Percentiles rank a stretch among this genome's conserved stretches.
Conservation (phyloP, 2,888 invertebrate genomes). For the Phrixothrix hirtus region DNA sequence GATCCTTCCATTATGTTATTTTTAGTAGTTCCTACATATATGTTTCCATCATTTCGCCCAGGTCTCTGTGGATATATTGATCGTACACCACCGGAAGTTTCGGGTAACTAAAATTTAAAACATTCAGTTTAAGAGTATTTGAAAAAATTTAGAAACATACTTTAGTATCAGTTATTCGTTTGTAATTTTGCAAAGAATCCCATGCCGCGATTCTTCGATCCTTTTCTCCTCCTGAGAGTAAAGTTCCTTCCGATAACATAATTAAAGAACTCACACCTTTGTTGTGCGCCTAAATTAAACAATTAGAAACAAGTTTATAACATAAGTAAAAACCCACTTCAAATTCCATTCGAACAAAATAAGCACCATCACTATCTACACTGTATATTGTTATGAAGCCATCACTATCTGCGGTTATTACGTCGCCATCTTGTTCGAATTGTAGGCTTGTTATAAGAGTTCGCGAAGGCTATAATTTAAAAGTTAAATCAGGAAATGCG, state of each 20-base stretch:
- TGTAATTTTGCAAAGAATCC: constrained; percentile 89
- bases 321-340: constrained; percentile 60
- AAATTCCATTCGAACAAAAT: constrained; percentile 86
- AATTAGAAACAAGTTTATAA: background rate
- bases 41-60: constrained; percentile 85
- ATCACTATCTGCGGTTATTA: constrained; percentile 89
- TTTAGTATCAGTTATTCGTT: constrained; percentile 86
- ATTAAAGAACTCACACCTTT: constrained; percentile 85
- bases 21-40: constrained; percentile 88
- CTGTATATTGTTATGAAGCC: constrained; percentile 91
- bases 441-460: constrained; percentile 85
- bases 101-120: constrained; percentile 68
- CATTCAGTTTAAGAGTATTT: background rate
- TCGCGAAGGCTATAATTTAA: constrained; percentile 70
- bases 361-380: constrained; percentile 86
- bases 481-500: no score
- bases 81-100: constrained; percentile 84
- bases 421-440: constrained; percentile 89
- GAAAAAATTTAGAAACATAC: no score
- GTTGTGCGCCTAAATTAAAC: constrained; percentile 68
- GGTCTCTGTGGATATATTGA: constrained; percentile 88
- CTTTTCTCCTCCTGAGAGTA: constrained; percentile 88
- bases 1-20: constrained; percentile 91
- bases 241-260: constrained; percentile 87
- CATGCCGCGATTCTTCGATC: constrained; percentile 90